Base-by-base conservation (phyloP, 2,113 vertebrate genomes). In the Micromys minutus region DNA sequence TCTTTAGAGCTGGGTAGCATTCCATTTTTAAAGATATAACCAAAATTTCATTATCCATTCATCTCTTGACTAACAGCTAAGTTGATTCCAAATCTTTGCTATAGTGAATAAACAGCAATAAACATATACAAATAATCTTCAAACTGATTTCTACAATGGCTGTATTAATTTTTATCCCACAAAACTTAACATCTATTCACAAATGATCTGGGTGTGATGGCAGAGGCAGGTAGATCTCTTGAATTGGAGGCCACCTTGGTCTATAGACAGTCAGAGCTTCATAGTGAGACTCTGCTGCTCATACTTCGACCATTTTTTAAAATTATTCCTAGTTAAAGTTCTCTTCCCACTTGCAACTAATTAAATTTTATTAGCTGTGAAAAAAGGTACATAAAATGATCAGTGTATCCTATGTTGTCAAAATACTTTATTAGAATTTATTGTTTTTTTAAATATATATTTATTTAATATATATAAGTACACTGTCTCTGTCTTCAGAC, bases 271-370 rank as follows among this genome's bases (percentile, higher is more conserved):
- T 22, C 13, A 81, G 55, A 59, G 13, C 55, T 81, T 55, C 55
- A 39, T 57, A 39, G 11, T 81, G 55, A 59, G 55, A 81, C 55
- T 17, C 31, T n/a, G 34, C 55, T n/a, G n/a, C n/a, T n/a, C n/a
- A n/a, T n/a, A n/a, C n/a, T n/a, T n/a, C n/a, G n/a, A n/a, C n/a
- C n/a, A 36, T 86, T 85, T 93, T 96, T 63, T n/a, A n/a, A n/a
- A n/a, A 79, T 72, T 67, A 92, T 96, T 96, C 19, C 74, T 97
- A 72, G 47, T 89, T 94, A 72, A 96, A 97, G 91, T 94, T 94
- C 69, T 92, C 47, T 93, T 94, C 76, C n/a, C 47, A 84, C 1
- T 94, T 95, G 63, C 2, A 86, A 55, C 57, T 90, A 90, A 71
- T 95, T 90, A 90, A 90, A 81, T 94, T 92, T 96, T 95, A 74